Evolutionary conservation across 2,888 invertebrate genomes (phyloP), one percentile per base, ranked within the genome.

Genomic region (Brenthis hecate): DNA sequence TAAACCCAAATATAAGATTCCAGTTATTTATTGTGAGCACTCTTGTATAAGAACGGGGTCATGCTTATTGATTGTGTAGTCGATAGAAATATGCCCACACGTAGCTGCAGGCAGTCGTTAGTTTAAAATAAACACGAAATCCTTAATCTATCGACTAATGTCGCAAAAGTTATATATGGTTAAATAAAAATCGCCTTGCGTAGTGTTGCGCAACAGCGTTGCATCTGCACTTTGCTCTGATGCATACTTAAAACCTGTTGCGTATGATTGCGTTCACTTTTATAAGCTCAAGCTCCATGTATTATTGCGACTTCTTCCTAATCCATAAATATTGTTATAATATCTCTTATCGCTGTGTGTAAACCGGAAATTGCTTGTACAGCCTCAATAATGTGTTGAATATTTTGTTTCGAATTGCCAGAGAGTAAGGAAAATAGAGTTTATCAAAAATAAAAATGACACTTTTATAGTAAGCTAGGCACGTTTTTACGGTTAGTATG

Each of bases 171-270:
- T 62, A 62, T 56, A 66, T 69, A 64, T 23, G 54, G 61, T 58
- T 58, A 61, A 70, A 74, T 72, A 72, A 75, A 75, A 74, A 75
- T 72, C 66, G 58, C 66, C 66, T 74, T 60, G 78, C 73, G 73
- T 71, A 65, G 65, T 68, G 62, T 87, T 84, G 79, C 77, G 83
- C 80, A 86, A 87, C 72, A 71, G 36, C 66, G 77, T 82, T 80
- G 78, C 79, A 81, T 83, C 79, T 81, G 79, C 81, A 80, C 72
- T 80, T 64, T 71, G 74, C 73, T 72, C 70, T 71, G 80, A 81
- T 81, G 79, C 84, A 84, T 84, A 82, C 80, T 74, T 80, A 72
- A 83, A 84, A 82, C 84, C 81, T 84, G 86, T 88, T 86, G 83
- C 83, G 77, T 81, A 73, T 75, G 66, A 58, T 63, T 19, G 70